Base-by-base conservation (phyloP, 2,113 vertebrate species). In the Martes martes region DNA sequence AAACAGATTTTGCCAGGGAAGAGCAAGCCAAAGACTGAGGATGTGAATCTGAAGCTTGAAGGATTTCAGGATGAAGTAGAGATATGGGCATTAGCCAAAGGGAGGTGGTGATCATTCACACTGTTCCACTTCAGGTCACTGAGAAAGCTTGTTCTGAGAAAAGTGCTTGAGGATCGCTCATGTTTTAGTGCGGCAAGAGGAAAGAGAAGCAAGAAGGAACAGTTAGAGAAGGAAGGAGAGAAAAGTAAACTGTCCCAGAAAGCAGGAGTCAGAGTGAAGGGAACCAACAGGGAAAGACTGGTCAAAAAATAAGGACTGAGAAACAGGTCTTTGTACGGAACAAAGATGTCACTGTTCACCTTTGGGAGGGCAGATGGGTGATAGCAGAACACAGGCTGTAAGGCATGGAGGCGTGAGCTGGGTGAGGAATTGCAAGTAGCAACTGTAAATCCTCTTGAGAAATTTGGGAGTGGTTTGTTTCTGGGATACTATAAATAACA, bases 401-500 rank as follows among this genome's bases (percentile, higher is more conserved):
- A 65, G 47, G 78, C 84, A 80, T 89, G 59, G 76, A 96, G 95
- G 94, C 4, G 4, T 90, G 84, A 97, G 82, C 93, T 91, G 88
- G 80, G 94, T 97, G 80, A 95, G 69, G 95, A 96, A 96, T 94
- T 97, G 71, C 91, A 98, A 98, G 94, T 65, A 97, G 97, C 95
- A 97, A 97, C 87, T 97, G 95, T 97, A 97, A 97, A 98, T 97
- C 96, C 97, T 88, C 91, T 95, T 45, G 71, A 98, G 97, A 98
- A 97, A 98, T 94, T 89, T 97, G 95, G 97, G 97, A 97, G 95
- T 96, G 94, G 90, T 93, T 96, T 97, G 81, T 97, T 97, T 95
- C 97, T 97, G 94, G 36, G 80, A n/a, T 97, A 81, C 97, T 97
- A 97, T 96, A 98, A 98, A 98, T 98, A 97, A 93, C 71, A 96